A percentile compares a stretch with the other conserved stretches of the same genome.
Conservation (phyloP, 2,113 vertebrate species). For the Nanorana parkeri region DNA sequence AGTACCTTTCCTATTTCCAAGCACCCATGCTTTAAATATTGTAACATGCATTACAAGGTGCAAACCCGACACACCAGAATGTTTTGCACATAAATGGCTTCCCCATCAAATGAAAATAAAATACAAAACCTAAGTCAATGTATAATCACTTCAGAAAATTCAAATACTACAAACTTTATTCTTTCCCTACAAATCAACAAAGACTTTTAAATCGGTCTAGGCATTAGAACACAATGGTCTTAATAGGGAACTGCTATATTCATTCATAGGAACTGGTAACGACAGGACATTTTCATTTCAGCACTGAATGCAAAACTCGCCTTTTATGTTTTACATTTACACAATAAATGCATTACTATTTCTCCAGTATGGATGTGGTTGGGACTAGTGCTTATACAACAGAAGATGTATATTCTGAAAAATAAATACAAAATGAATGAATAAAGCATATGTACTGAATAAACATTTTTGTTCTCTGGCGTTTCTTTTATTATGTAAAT, state of each 20-base stretch:
- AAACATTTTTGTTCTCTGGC: constrained; percentile 37
- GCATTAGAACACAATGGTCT: background rate
- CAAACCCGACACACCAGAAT: background rate
- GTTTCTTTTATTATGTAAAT: constrained; percentile 50
- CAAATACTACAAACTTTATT: background rate
- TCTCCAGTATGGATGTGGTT: background rate
- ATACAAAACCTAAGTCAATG: background rate
- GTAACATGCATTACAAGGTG: background rate
- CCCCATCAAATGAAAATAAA: background rate
- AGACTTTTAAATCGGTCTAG: background rate
- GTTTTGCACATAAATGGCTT: constrained; percentile 25
- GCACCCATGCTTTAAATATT: too few relatives aligned
- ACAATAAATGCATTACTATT: constrained; percentile 31
- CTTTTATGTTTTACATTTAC: constrained; percentile 24
- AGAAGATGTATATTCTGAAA: constrained; percentile 23
- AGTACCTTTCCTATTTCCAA: too few relatives aligned
- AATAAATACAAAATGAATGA: constrained; percentile 28
- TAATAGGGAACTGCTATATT: constrained; percentile 5
- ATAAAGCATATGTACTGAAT: constrained; percentile 22
- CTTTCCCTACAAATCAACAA: background rate
- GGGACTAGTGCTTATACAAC: background rate
- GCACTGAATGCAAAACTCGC: constrained; percentile 14
- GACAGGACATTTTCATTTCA: constrained; percentile 9
- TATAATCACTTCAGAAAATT: constrained; percentile 8
- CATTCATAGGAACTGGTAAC: background rate